A percentile compares a stretch with the other conserved stretches of the same genome.
Conservation (phyloP, 2,113 vertebrate species). For the Nansenia antarctica region DNA sequence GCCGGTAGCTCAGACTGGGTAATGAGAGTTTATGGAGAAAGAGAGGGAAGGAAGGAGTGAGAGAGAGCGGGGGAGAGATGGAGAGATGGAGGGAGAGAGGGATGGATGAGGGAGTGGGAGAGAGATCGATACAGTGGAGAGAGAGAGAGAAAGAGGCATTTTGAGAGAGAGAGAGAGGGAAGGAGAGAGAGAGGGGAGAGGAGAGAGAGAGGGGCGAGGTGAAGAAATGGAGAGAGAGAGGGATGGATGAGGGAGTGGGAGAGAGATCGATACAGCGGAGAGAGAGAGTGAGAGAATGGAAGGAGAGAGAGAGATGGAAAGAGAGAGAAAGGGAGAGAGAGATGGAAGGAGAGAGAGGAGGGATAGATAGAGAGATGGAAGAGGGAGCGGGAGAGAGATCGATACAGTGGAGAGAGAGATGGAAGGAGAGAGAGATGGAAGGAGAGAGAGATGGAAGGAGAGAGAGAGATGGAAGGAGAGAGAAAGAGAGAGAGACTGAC, state of each 20-base stretch:
- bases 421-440: neutral
- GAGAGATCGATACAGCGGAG: no score
- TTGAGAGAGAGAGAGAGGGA: neutral
- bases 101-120: neutral
- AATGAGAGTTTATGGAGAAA: slow-evolving; percentile 74
- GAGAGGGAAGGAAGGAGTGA: slow-evolving; percentile 41
- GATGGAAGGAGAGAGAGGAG: slow-evolving; percentile 4
- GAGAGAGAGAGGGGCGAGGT: neutral
- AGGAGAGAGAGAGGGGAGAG: neutral
- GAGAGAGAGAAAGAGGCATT: neutral
- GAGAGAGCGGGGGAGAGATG: slow-evolving; percentile 34
- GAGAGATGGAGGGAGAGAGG: slow-evolving; percentile 14
- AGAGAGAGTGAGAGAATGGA: no score
- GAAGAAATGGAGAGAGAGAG: neutral
- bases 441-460: neutral
- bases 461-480: neutral
- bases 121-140: no score
- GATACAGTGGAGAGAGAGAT: neutral
- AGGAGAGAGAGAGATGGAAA: neutral
- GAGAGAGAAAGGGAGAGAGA: no score
- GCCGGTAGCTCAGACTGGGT: slow-evolving; percentile 78
- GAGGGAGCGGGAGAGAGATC: neutral
- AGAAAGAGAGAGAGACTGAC: slow-evolving; percentile 12
- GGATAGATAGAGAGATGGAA: neutral
- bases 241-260: neutral